Percentiles rank a stretch among this genome's conserved stretches.
Conservation (phyloP, 2,113 vertebrate species). For the Aramus guarauna region DNA sequence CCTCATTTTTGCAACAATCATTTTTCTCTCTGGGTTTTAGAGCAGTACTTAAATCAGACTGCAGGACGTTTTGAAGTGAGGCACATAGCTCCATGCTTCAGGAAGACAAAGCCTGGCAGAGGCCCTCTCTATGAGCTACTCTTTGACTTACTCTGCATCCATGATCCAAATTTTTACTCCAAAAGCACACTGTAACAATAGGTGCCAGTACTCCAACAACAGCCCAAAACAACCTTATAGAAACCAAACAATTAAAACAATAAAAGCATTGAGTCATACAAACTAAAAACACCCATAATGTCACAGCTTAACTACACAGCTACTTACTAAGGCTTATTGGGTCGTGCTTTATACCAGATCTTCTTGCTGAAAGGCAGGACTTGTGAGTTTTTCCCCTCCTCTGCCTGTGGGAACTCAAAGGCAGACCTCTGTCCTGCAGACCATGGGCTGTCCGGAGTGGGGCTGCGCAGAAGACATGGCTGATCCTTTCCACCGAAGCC, state of each 20-base stretch:
- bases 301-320: not conserved
- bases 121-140: not conserved
- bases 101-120: not conserved
- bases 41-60: not conserved
- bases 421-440: not conserved
- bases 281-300: not conserved
- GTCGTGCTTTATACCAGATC: not conserved
- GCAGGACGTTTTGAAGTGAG: not conserved
- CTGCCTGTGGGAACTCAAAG: rapidly evolving
- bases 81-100: not conserved
- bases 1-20: not conserved
- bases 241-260: not conserved
- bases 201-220: not conserved
- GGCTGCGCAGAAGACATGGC: rapidly evolving
- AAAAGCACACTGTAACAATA: not conserved
- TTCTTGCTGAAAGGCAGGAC: not conserved
- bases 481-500: not conserved
- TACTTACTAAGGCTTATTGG: not conserved
- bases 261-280: not conserved
- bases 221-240: not conserved
- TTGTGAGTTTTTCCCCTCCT: not conserved
- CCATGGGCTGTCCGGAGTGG: rapidly evolving
- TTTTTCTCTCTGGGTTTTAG: not conserved
- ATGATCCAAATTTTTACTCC: not conserved
- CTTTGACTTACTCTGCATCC: not conserved